Percentiles rank a stretch among this genome's conserved stretches.
Conservation (phyloP, 2,888 invertebrate genomes). For the Hypomecis atomaria region DNA sequence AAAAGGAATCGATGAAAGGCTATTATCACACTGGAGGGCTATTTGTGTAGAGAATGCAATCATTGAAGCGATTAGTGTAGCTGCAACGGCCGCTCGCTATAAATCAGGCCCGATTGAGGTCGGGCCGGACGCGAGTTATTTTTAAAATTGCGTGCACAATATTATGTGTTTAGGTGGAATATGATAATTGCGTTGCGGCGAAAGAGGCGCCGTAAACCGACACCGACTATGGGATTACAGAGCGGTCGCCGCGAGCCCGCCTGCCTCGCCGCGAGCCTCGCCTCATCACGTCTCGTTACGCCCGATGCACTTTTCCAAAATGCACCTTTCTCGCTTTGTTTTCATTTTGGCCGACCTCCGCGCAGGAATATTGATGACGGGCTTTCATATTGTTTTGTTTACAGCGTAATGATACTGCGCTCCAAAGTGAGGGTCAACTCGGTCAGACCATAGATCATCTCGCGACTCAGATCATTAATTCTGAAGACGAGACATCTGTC, state of each 20-base stretch:
- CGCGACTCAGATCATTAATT: conserved; percentile 24
- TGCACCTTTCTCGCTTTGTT: conserved; percentile 36
- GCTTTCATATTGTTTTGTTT: conserved; percentile 12
- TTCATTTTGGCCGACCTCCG: conserved; percentile 32
- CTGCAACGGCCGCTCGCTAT: conserved; percentile 63
- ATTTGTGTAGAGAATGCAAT: conserved; percentile 59
- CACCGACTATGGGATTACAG: conserved; percentile 81
- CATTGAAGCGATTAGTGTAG: conserved; percentile 54
- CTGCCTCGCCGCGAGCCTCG: conserved; percentile 41
- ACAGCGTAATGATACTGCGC: conserved; percentile 20
- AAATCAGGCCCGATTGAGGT: conserved; percentile 80
- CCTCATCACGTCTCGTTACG: conserved; percentile 61
- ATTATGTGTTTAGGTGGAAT: conserved; percentile 84
- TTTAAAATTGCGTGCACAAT: conserved; percentile 84
- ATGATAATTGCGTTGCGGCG: conserved; percentile 78
- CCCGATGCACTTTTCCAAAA: conserved; percentile 45
- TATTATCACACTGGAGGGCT: conserved; percentile 1
- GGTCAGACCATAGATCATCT: conserved; percentile 20
- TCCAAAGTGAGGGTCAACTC: conserved; percentile 25
- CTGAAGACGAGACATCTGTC: conserved; percentile 28
- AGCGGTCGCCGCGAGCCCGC: conserved; percentile 59
- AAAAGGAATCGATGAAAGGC: conserved; percentile 9
- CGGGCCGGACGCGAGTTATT: conserved; percentile 80
- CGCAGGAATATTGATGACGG: conserved; percentile 18
- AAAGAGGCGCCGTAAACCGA: conserved; percentile 81